Conservation (phyloP, 1,140 invertebrate genomes). For the Diachasma alloeum region DNA sequence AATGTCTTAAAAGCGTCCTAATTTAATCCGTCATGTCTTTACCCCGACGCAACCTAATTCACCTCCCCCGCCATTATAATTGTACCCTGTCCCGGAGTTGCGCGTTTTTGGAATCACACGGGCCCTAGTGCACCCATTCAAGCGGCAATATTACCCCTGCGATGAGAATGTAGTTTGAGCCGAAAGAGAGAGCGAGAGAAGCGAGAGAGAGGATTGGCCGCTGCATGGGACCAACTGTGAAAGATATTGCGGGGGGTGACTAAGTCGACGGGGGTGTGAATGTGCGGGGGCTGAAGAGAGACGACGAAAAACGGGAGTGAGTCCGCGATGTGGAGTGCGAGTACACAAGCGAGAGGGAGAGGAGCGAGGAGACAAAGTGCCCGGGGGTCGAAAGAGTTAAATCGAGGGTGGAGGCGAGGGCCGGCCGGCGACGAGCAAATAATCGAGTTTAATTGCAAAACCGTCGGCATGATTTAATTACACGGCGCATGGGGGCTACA, state of each 20-base stretch:
- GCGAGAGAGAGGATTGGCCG: background rate
- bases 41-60: too few species aligned
- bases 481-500: slow-evolving; percentile 44
- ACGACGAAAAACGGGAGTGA: background rate
- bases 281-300: slow-evolving; percentile 31
- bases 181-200: too few species aligned
- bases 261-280: slow-evolving; percentile 39
- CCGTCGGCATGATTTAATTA: slow-evolving; percentile 68
- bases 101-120: slow-evolving; percentile 36
- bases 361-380: slow-evolving; percentile 28
- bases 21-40: too few species aligned
- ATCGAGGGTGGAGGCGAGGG: slow-evolving; percentile 50
- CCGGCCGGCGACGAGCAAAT: slow-evolving; percentile 63
- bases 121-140: slow-evolving; percentile 34
- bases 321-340: slow-evolving; percentile 15
- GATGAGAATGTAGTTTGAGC: background rate
- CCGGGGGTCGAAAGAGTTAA: slow-evolving; percentile 60
- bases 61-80: too few species aligned
- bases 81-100: too few species aligned
- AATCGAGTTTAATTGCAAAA: slow-evolving; percentile 68
- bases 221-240: background rate
- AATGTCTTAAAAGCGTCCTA: too few species aligned
- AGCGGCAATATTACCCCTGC: slow-evolving; percentile 48
- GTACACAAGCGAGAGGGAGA: slow-evolving; percentile 26
- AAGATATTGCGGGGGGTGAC: slow-evolving; percentile 49